Evolutionary conservation across 92 coral and sea anemone genomes (phyloP), one percentile per base, ranked within the genome.

Genomic region (Epizoanthus fatuus): DNA sequence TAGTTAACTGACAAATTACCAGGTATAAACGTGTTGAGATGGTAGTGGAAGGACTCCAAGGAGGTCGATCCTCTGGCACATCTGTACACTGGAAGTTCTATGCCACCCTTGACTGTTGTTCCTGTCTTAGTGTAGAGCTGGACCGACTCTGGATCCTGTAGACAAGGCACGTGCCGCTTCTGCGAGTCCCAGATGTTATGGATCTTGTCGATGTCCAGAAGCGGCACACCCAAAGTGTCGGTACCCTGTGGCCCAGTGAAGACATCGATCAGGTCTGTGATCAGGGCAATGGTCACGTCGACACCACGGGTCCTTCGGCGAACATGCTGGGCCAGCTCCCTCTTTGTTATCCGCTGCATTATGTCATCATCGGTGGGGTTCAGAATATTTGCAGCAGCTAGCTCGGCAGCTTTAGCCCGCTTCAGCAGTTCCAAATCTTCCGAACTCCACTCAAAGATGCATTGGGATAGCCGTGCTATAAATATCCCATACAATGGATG

Each of bases 401-500:
- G 65, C 58, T 75, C 57, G 42, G 76, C 47, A 7, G 40, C 7
- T 62, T 86, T 83, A 0, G 93, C 88, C 5, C 52, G 32, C 25
- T 72, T 68, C n/a, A 85, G 56, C 63, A 52, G 66, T n/a, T 85
- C 83, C 56, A 85, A 39, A 65, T 85, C 89, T 53, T 85, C 88
- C 37, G 14, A 65, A 6, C 72, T 69, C 88, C 88, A 85, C 63
- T 85, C 56, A 60, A 80, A 79, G 72, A 60, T 86, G 44, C 80
- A 80, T 68, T 86, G 76, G 4, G 87, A 80, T 63, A 86, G 20
- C 22, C 81, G 22, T 20, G 84, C 90, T 90, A 80, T 86, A 79
- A 90, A 86, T 44, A 84, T 86, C n/a, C 57, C 80, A 80, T 86
- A 90, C 74, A 90, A 52, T 5, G 87, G 93, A 86, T 90, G 93